Percentiles rank a stretch among this genome's conserved stretches.
Evolutionary conservation across 1,140 invertebrate genomes (phyloP).

Genomic region (Calephelis nemesis): DNA sequence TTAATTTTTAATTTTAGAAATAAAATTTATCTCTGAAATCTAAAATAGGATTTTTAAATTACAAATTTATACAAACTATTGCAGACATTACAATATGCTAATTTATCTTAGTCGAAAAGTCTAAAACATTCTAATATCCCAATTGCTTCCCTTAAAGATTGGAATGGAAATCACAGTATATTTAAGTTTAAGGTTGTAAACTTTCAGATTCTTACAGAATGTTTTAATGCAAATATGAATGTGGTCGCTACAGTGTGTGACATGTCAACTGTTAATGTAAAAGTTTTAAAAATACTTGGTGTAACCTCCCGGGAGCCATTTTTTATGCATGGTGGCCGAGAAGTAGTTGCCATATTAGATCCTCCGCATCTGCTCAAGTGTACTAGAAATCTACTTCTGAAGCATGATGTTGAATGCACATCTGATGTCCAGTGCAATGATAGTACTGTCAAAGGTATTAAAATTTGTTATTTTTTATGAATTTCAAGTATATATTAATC

Average conservation of each 20-base stretch:
- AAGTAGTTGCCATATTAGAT: conserved; percentile 15
- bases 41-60: too few relatives aligned
- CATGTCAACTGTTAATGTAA: background rate
- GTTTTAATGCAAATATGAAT: background rate
- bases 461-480: too few relatives aligned
- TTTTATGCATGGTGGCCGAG: background rate
- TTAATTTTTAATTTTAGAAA: too few relatives aligned
- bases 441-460: background rate
- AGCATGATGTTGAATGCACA: conserved; percentile 15
- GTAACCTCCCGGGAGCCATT: background rate
- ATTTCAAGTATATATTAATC: too few relatives aligned
- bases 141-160: too few relatives aligned
- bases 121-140: too few relatives aligned
- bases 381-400: conserved; percentile 7
- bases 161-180: too few relatives aligned
- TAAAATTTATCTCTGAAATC: too few relatives aligned
- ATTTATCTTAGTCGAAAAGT: too few relatives aligned
- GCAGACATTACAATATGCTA: too few relatives aligned
- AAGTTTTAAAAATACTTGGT: conserved; percentile 3
- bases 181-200: too few relatives aligned
- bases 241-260: background rate
- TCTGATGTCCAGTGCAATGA: background rate
- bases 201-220: conserved; percentile 2
- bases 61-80: too few relatives aligned
- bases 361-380: conserved; percentile 8